phyloP scores from a whole-genome alignment of 2,797 vertebrate species.

The Helicolenus hilgendorfi region DNA sequence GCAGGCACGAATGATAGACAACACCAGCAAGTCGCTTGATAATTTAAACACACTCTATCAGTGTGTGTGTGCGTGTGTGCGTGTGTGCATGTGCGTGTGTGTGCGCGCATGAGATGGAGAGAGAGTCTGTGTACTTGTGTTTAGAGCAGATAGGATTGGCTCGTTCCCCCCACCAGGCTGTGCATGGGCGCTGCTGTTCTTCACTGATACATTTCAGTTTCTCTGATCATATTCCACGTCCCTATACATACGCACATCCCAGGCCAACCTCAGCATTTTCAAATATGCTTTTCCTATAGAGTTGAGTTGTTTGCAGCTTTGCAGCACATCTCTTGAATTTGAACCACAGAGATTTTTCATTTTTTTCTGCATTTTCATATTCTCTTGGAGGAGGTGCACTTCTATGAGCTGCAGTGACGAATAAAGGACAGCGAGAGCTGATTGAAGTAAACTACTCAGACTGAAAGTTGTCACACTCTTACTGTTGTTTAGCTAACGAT shows the following conservation, averaged over 20 bases:
- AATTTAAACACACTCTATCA: neutral
- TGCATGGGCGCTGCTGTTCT: conserved; percentile 52
- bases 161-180: conserved; percentile 19
- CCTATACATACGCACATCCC: neutral
- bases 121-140: neutral
- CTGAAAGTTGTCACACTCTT: conserved; percentile 12
- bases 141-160: conserved; percentile 51
- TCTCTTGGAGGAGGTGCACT: neutral
- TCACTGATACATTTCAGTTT: conserved; percentile 60
- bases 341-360: neutral
- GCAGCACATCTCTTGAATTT: neutral
- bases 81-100: neutral
- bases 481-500: conserved; percentile 15
- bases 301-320: conserved; percentile 4
- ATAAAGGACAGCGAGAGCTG: neutral
- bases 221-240: conserved; percentile 51
- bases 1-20: conserved; percentile 12
- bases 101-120: no score
- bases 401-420: neutral
- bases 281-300: neutral
- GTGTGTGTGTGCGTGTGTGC: neutral
- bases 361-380: conserved; percentile 14
- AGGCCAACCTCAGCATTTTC: conserved; percentile 13
- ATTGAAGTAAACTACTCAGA: neutral
- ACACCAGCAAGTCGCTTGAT: conserved; percentile 13